A percentile compares a stretch with the other conserved stretches of the same genome.
These are phyloP conservation scores for Muscicapa adusta DNA, from an alignment of 2,113 vertebrate genomes.

Conservation along the genomic window DNA sequence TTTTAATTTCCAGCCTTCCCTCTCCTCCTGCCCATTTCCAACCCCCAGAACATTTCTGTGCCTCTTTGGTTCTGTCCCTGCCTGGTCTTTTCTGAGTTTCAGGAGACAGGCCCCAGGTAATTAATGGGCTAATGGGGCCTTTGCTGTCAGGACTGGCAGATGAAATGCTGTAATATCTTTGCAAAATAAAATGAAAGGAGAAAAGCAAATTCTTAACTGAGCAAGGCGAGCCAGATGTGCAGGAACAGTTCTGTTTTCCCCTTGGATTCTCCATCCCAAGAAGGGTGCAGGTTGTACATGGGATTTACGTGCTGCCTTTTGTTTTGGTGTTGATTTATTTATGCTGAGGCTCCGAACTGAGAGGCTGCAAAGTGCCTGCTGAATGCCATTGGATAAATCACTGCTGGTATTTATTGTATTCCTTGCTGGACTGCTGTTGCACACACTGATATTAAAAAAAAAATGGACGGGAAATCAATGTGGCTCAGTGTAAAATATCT, in stretches of 20 bases:
- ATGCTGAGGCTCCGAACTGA: constrained; percentile 24
- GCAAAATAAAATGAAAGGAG: constrained; percentile 56
- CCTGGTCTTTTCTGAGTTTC: not conserved
- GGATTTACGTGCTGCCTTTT: constrained; percentile 60
- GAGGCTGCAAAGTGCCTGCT: constrained; percentile 49
- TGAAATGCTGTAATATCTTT: constrained; percentile 31
- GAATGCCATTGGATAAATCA: constrained; percentile 49
- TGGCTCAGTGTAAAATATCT: constrained; percentile 55
- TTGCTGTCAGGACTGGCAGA: constrained; percentile 40
- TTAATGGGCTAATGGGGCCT: not conserved
- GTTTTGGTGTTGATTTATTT: constrained; percentile 67
- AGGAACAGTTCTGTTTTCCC: not conserved
- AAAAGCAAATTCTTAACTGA: constrained; percentile 53
- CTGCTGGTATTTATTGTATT: constrained; percentile 60
- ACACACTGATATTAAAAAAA: constrained; percentile 39
- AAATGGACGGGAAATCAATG: constrained; percentile 50
- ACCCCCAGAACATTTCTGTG: not conserved
- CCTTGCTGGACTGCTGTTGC: constrained; percentile 47
- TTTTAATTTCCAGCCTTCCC: not conserved
- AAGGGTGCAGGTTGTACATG: not conserved
- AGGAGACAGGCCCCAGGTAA: constrained; percentile 30
- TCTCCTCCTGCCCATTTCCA: not conserved
- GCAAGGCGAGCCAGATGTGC: constrained; percentile 3
- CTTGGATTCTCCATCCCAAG: not conserved
- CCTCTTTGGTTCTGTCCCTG: not conserved